These are phyloP conservation scores for Agrilus mali DNA, from an alignment of 2,888 invertebrate genomes.

Conservation along the genomic window DNA sequence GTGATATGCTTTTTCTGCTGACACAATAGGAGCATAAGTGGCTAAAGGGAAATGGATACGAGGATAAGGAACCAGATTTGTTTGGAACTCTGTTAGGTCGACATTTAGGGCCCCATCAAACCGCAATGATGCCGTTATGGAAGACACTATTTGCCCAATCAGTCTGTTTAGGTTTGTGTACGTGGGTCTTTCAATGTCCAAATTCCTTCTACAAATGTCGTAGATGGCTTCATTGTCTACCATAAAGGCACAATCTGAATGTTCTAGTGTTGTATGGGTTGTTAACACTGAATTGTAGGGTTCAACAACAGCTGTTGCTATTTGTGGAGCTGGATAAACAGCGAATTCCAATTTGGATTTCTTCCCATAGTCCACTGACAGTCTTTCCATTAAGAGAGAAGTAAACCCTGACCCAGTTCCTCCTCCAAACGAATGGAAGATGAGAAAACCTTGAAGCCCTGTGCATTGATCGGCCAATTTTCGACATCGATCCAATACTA, in stretches of 20 bases:
- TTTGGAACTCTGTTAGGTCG: constrained; percentile 48
- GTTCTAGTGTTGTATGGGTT: constrained; percentile 48
- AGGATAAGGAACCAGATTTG: constrained; percentile 44
- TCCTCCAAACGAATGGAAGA: constrained; percentile 50
- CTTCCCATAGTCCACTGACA: constrained; percentile 7
- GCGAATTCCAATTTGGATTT: constrained; percentile 27
- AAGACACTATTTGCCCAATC: constrained; percentile 42
- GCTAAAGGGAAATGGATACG: constrained; percentile 48
- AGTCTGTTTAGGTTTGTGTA: constrained; percentile 52
- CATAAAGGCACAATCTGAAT: constrained; percentile 50
- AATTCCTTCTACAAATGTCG: constrained; percentile 45
- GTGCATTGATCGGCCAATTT: constrained; percentile 52
- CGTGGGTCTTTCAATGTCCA: constrained; percentile 46
- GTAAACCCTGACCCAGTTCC: constrained; percentile 55
- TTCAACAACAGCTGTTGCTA: constrained; percentile 38
- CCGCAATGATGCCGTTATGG: constrained; percentile 45
- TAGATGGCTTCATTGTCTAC: constrained; percentile 34
- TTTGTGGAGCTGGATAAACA: constrained; percentile 10
- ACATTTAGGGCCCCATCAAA: constrained; percentile 48
- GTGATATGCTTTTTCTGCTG: constrained; percentile 46
- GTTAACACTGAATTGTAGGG: constrained; percentile 51
- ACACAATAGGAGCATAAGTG: constrained; percentile 44
- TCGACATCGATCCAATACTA: constrained; percentile 52
- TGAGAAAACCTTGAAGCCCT: constrained; percentile 45
- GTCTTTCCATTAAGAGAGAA: constrained; percentile 35